Percentiles rank a stretch among this genome's conserved stretches.
These are phyloP conservation scores for Chaetura pelagica DNA, from an alignment of 2,113 vertebrate genomes.

Conservation along the genomic window DNA sequence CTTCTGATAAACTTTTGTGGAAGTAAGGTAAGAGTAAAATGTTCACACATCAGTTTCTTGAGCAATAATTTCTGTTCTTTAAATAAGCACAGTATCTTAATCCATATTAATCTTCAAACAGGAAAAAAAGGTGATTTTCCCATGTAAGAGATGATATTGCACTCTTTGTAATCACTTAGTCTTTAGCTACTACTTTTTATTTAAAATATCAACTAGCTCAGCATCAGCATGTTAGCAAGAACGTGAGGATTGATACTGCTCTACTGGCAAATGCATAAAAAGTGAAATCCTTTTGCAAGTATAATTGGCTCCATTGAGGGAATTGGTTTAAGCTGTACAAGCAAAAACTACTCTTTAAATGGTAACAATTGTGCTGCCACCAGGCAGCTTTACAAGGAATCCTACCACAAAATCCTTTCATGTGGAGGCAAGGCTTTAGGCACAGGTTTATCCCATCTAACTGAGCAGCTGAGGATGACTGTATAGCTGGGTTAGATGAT, in stretches of 20 bases:
- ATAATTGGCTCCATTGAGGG: neutral
- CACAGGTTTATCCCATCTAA: slow-evolving; percentile 23
- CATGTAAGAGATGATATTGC: neutral
- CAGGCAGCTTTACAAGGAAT: neutral
- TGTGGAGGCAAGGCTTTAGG: neutral
- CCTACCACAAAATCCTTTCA: neutral
- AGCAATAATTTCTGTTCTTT: neutral
- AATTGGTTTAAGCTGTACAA: slow-evolving; percentile 22
- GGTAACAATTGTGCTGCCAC: neutral
- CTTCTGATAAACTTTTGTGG: neutral
- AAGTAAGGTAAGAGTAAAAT: neutral
- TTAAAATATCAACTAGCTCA: neutral
- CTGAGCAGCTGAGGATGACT: neutral
- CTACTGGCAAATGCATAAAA: neutral
- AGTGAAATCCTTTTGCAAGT: neutral
- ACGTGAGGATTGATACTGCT: neutral
- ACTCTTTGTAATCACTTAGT: neutral
- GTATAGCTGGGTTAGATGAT: neutral
- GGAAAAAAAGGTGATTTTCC: neutral
- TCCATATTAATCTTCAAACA: neutral
- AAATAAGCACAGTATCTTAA: neutral
- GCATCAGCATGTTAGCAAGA: neutral
- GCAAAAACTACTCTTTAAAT: slow-evolving; percentile 11
- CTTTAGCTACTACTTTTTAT: neutral
- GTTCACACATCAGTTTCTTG: neutral